Base-by-base conservation (phyloP, 2,888 invertebrate species). In the Athripsodes cinereus region DNA sequence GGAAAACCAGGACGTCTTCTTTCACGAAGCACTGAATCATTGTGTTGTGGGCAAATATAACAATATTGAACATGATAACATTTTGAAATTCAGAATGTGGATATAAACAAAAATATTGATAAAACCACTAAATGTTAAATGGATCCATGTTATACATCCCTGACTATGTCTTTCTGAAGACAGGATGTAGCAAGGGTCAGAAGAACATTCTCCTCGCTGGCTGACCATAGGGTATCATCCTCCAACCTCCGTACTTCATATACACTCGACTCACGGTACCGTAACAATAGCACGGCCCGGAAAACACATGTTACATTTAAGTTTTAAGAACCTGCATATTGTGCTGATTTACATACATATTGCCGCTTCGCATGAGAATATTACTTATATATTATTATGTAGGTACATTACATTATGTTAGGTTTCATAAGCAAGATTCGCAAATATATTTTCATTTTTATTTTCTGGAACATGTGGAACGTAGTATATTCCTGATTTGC, bases 231-330 rank as follows among this genome's bases (percentile, higher is more conserved):
- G 40, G 40, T 40, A 8, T 5, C 8, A 40, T n/a, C n/a, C n/a
- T n/a, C n/a, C n/a, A 16, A 40, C 40, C 40, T 13, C 2, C 40
- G 8, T 40, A 16, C 40, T 40, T 5, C 3, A 40, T 5, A 40
- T n/a, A 16, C 40, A 16, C 13, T 40, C 40, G 51, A 53, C 18
- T 22, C 57, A 57, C 55, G 53, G 53, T 52, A 59, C 57, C 61
- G 61, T 63, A 61, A 40, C 40, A 40, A 75, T 74, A 75, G 74
- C 74, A 72, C 73, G 67, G 69, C 68, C 75, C 75, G 75, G 75
- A 75, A 75, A 75, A 74, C 75, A 75, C 75, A 75, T 75, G 75
- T 75, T 75, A 74, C 74, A 74, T 75, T 75, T 75, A 75, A 74
- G 56, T 59, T 60, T 19, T 13, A 40, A 40, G 40, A 40, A 40